These are phyloP conservation scores for Zaprionus obscuricornis DNA, from an alignment of 2,888 invertebrate species.

Conservation along the genomic window DNA sequence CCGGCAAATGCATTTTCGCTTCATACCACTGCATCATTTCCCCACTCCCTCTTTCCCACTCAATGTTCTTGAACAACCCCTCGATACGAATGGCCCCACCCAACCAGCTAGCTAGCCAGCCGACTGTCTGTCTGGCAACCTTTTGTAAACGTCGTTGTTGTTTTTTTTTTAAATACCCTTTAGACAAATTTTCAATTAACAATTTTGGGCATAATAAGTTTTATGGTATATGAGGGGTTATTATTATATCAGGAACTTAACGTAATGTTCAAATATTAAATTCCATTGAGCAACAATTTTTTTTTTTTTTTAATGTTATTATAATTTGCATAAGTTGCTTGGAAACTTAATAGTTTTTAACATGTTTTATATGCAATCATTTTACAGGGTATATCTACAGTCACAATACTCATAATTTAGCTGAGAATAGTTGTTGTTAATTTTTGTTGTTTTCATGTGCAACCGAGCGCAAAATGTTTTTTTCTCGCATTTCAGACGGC, in stretches of 20 bases:
- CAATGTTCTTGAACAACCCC: too few relatives aligned
- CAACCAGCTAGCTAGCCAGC: not conserved
- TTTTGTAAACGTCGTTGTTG: conserved; percentile 29
- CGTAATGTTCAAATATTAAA: too few relatives aligned
- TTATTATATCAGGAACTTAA: too few relatives aligned
- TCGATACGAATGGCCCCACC: not conserved
- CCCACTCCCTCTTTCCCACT: not conserved
- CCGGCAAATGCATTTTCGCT: conserved; percentile 16
- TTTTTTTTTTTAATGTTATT: too few relatives aligned
- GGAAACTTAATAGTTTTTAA: too few relatives aligned
- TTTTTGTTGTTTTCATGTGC: conserved; percentile 37
- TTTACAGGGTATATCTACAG: not conserved
- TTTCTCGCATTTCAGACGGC: conserved; percentile 36
- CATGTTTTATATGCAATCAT: too few relatives aligned
- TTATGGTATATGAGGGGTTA: too few relatives aligned
- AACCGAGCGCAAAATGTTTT: conserved; percentile 59
- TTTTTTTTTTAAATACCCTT: conserved; percentile 23
- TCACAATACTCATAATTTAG: too few relatives aligned
- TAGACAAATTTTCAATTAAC: not conserved
- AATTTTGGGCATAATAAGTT: conserved; percentile 4
- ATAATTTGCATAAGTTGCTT: too few relatives aligned
- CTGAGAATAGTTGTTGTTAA: conserved; percentile 6
- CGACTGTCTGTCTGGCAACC: conserved; percentile 56
- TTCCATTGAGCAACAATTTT: too few relatives aligned
- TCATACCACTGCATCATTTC: conserved; percentile 11